A percentile compares a stretch with the other conserved stretches of the same genome.
Conservation (phyloP, 2,888 invertebrate genomes). For the Hydroisotoma schaefferi region DNA sequence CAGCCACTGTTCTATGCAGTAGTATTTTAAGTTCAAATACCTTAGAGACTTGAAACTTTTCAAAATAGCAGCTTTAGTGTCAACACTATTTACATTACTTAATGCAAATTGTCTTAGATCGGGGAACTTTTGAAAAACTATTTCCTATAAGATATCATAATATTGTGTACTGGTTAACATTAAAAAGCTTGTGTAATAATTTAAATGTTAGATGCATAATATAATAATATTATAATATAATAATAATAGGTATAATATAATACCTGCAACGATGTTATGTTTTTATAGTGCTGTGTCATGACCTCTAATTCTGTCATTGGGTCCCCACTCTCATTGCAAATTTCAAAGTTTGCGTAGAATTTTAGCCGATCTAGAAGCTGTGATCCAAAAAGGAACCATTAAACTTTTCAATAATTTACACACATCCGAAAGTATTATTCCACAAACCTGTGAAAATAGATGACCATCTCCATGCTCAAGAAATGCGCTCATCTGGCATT, state of each 20-base stretch:
- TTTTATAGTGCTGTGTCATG: constrained; percentile 87
- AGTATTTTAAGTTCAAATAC: background rate
- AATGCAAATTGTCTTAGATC: constrained; percentile 81
- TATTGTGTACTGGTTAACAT: too few species aligned
- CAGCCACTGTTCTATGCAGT: background rate
- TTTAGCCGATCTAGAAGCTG: constrained; percentile 83
- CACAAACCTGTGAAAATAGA: constrained; percentile 83
- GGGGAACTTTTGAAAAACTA: constrained; percentile 86
- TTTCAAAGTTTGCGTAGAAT: constrained; percentile 96
- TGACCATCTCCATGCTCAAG: constrained; percentile 75
- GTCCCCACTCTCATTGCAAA: constrained; percentile 93
- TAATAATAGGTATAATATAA: too few species aligned
- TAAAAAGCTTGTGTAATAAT: constrained; percentile 8
- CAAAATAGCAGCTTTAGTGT: constrained; percentile 74
- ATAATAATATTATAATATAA: too few species aligned
- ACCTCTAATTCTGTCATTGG: constrained; percentile 90
- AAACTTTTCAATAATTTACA: background rate
- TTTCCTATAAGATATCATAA: constrained; percentile 77
- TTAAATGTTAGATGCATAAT: constrained; percentile 2
- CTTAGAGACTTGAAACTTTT: constrained; percentile 66
- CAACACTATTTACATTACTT: constrained; percentile 92
- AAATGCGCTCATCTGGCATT: constrained; percentile 77
- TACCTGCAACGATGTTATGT: constrained; percentile 85
- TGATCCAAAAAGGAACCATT: background rate
- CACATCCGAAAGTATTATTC: too few species aligned